A percentile compares a stretch with the other conserved stretches of the same genome.
Conservation (phyloP, 2,888 invertebrate genomes). For the Phortica magna region DNA sequence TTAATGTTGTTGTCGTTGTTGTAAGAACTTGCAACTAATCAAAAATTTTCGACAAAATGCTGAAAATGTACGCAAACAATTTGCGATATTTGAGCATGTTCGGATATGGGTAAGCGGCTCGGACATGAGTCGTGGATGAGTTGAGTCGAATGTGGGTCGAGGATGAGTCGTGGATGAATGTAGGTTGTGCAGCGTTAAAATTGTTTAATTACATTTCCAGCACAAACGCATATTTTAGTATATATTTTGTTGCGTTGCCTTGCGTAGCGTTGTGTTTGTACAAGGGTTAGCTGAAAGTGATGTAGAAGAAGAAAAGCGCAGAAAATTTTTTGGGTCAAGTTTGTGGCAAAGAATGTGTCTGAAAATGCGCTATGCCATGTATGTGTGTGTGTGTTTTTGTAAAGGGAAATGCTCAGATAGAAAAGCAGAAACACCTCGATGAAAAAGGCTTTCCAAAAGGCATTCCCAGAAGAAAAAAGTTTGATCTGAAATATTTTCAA, state of each 20-base stretch:
- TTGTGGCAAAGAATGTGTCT: too few species aligned
- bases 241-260: too few species aligned
- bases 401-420: too few species aligned
- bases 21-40: not conserved
- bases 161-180: not conserved
- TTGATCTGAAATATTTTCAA: too few species aligned
- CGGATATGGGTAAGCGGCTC: not conserved
- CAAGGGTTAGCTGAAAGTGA: too few species aligned
- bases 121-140: not conserved
- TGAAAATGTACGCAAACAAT: slow-evolving; percentile 1
- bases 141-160: not conserved
- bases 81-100: not conserved
- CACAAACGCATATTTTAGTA: not conserved
- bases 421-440: too few species aligned
- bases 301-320: too few species aligned
- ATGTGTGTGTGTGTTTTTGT: not conserved
- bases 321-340: too few species aligned
- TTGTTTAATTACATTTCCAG: slow-evolving; percentile 2
- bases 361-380: too few species aligned
- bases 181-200: not conserved
- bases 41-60: not conserved
- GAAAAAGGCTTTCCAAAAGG: too few species aligned
- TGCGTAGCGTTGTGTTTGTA: too few species aligned
- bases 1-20: not conserved
- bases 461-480: too few species aligned